phyloP scores from a whole-genome alignment of 2,113 vertebrate genomes.

The Silurus glanis region DNA sequence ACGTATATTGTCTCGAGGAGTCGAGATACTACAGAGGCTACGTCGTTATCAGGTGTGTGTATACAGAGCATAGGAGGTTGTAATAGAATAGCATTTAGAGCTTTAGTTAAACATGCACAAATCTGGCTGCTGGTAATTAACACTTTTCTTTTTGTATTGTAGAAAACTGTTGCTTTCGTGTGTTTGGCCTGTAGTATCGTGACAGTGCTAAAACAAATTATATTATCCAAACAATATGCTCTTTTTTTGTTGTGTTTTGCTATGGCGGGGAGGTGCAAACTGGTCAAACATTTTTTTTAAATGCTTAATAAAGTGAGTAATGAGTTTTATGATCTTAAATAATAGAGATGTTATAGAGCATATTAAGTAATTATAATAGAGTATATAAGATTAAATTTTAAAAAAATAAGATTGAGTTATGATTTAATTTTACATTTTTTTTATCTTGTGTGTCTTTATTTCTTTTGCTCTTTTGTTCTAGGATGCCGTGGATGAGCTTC shows the following conservation, averaged over 20 bases:
- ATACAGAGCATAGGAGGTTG: not conserved
- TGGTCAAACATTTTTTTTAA: not conserved
- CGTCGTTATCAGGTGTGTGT: constrained; percentile 81
- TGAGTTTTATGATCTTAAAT: not conserved
- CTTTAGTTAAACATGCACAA: not conserved
- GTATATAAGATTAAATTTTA: too few relatives aligned
- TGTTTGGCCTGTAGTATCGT: not conserved
- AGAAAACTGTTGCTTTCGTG: not conserved
- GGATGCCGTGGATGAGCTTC: constrained; percentile 85
- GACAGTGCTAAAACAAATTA: not conserved
- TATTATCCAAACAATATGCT: not conserved
- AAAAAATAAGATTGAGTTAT: too few relatives aligned
- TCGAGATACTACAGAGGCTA: constrained; percentile 90
- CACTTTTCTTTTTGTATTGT: not conserved
- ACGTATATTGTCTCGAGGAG: constrained; percentile 79
- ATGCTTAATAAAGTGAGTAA: not conserved
- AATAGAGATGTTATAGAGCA: not conserved
- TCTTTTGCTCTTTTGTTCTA: constrained; percentile 53
- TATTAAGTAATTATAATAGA: too few relatives aligned
- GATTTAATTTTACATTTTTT: too few relatives aligned
- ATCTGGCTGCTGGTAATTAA: not conserved
- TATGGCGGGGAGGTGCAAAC: not conserved
- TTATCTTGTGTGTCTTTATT: too few relatives aligned
- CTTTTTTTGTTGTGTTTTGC: not conserved
- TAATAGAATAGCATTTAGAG: not conserved